Evolutionary conservation across 2,888 invertebrate species (phyloP), one percentile per base, ranked within the genome.

Genomic region (Trissolcus japonicus): DNA sequence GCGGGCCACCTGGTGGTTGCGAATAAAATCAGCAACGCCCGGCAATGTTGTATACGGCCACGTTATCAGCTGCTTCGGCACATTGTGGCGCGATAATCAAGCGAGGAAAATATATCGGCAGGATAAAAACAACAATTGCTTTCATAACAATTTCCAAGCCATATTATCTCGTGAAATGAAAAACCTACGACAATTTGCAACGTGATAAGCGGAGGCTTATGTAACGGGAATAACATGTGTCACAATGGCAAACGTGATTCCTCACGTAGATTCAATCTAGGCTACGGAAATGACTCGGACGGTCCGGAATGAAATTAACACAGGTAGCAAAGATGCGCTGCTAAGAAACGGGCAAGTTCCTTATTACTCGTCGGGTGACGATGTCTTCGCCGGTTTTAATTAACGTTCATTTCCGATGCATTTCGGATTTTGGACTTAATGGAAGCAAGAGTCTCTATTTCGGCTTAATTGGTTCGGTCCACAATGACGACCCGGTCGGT

Each of bases 211-310:
- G 41, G 51, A 21, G 29, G 6, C 48, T 76, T 74, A 74, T 53
- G 51, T 67, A 74, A 73, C 43, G 54, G 25, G 53, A 4, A 35
- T 11, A 41, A 48, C 77, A 55, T 57, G 71, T 66, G 71, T 21
- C 60, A 76, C 71, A 71, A 69, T 66, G 43, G 57, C 48, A 17
- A 21, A 43, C 17, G 11, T 46, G 51, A 16, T 9, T 51, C 40
- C 25, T n/a, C 13, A 41, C 41, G 21, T 55, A 41, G 85, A 87
- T 88, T 87, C 86, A 85, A 88, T 88, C 87, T 86, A 81, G 76
- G 77, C 83, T 87, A 82, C 87, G 88, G 88, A 88, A 88, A 88
- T 88, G 83, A 85, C n/a, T 9, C 2, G 56, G 25, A 83, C 81
- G 81, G 82, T 83, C 76, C 79, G 65, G 74, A 80, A 81, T 75